These are phyloP conservation scores for Fabriciana adippe DNA, from an alignment of 2,888 invertebrate genomes.

Conservation along the genomic window DNA sequence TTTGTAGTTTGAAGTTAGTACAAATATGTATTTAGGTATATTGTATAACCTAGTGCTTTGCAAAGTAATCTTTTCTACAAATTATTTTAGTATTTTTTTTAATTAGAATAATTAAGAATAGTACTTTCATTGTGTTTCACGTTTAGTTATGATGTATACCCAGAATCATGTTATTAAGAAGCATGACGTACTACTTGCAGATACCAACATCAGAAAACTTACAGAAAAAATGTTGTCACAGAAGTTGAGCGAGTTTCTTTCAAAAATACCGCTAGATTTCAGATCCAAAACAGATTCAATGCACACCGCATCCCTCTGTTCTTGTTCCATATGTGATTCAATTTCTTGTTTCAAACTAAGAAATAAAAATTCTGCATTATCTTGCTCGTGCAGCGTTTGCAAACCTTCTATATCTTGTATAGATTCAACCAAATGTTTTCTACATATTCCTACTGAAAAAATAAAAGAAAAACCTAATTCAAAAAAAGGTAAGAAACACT, in stretches of 20 bases:
- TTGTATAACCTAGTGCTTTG: too few species aligned
- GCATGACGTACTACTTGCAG: too few species aligned
- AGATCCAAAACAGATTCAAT: slow-evolving; percentile 1
- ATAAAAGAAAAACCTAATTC: not conserved
- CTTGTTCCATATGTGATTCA: slow-evolving; percentile 56
- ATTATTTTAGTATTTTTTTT: too few species aligned
- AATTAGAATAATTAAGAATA: too few species aligned
- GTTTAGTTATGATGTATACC: too few species aligned
- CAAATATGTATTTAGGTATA: too few species aligned
- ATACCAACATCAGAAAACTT: not conserved
- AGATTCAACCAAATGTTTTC: not conserved
- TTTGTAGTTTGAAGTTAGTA: too few species aligned
- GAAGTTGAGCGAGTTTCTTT: slow-evolving; percentile 6
- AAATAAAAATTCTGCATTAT: slow-evolving; percentile 38
- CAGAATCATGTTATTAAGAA: too few species aligned
- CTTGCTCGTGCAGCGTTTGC: slow-evolving; percentile 42
- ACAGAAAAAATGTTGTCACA: slow-evolving; percentile 21
- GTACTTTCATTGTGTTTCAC: too few species aligned
- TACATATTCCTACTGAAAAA: not conserved
- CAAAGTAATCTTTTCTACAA: too few species aligned
- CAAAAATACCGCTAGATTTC: not conserved
- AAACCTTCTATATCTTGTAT: too few species aligned
- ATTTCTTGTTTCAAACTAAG: slow-evolving; percentile 48
- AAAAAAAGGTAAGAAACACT: not conserved
- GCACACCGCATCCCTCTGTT: slow-evolving; percentile 45